These are phyloP conservation scores for Emys orbicularis DNA, from an alignment of 2,797 vertebrate genomes.

Conservation along the genomic window DNA sequence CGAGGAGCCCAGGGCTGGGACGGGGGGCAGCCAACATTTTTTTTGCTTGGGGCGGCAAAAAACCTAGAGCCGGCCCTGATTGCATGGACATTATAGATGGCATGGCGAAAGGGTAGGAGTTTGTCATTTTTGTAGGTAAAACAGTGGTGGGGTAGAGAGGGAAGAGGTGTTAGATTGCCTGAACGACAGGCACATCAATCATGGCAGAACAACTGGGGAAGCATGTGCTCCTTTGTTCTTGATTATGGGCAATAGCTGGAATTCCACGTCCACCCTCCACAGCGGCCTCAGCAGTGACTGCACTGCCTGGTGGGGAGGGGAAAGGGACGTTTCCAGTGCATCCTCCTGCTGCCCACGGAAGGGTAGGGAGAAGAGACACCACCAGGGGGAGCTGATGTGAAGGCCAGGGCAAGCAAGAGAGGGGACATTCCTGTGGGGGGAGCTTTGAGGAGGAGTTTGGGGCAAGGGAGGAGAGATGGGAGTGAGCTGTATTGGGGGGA, in stretches of 20 bases:
- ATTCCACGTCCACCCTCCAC: not conserved
- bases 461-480: not conserved
- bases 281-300: rapidly evolving
- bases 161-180: too few species aligned
- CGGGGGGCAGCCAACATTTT: too few species aligned
- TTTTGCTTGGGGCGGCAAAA: too few species aligned
- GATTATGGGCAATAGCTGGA: not conserved
- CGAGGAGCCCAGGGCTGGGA: too few species aligned
- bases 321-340: slow-evolving; percentile 90
- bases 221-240: not conserved
- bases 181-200: not conserved
- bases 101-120: not conserved
- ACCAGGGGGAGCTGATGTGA: not conserved
- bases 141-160: not conserved
- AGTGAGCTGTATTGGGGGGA: too few species aligned
- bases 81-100: not conserved
- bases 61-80: too few species aligned
- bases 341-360: slow-evolving; percentile 82
- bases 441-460: not conserved
- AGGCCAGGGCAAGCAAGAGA: not conserved
- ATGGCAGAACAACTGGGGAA: not conserved
- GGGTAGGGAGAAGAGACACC: not conserved
- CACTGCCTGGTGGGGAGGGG: slow-evolving; percentile 80
- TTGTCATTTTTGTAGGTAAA: not conserved
- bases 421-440: too few species aligned